Percentiles rank a stretch among this genome's conserved stretches.
Evolutionary conservation across 2,888 invertebrate species (phyloP).

Genomic region (Ectemnius cavifrons): DNA sequence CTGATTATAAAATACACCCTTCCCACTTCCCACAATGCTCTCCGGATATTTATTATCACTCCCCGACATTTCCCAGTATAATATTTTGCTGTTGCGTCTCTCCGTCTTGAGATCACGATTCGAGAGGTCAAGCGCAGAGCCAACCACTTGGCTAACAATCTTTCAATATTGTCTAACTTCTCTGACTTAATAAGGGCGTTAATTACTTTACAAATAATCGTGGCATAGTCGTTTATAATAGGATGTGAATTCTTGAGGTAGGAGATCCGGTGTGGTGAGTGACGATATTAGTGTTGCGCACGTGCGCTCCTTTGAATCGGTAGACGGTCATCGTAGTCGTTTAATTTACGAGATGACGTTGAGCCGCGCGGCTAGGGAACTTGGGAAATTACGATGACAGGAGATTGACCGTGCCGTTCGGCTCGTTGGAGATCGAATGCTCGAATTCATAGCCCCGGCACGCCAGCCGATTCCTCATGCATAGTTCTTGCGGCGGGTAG

Average conservation of each 20-base stretch:
- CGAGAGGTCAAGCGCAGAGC: background rate
- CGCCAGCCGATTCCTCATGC: constrained; percentile 52
- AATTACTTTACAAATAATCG: too few species aligned
- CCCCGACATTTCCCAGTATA: constrained; percentile 13
- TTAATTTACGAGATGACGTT: constrained; percentile 21
- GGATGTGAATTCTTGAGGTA: background rate
- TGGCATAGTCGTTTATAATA: too few species aligned
- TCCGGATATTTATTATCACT: constrained; percentile 23
- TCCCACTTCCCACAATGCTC: constrained; percentile 13
- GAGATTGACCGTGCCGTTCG: constrained; percentile 30
- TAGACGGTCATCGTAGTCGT: constrained; percentile 21
- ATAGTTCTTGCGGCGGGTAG: constrained; percentile 40
- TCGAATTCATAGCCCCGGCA: constrained; percentile 54
- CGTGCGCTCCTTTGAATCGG: constrained; percentile 36
- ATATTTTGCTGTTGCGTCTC: constrained; percentile 16
- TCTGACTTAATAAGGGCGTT: too few species aligned
- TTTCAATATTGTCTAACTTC: too few species aligned
- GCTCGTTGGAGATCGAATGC: constrained; percentile 29
- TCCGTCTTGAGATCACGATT: constrained; percentile 24
- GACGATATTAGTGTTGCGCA: constrained; percentile 42
- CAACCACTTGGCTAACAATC: too few species aligned
- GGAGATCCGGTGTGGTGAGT: background rate
- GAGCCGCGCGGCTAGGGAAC: background rate
- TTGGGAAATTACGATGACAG: constrained; percentile 45
- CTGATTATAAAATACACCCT: constrained; percentile 16